Evolutionary conservation across 2,888 invertebrate genomes (phyloP).

Genomic region (Temnothorax unifasciatus): DNA sequence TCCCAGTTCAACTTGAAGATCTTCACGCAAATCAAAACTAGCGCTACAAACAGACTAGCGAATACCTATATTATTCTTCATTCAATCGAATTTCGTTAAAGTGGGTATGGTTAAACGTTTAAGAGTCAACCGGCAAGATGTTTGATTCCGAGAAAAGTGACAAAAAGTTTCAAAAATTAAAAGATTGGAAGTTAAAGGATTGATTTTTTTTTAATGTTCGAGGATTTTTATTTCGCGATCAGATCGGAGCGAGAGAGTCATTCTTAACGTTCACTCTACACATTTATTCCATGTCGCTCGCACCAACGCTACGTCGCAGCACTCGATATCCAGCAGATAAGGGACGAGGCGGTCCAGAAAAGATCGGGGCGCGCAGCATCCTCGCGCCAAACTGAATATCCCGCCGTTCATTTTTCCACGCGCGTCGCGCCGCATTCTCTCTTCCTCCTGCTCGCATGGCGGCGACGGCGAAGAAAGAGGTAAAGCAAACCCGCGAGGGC

Average conservation of each 20-base stretch:
- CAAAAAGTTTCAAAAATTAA: neutral
- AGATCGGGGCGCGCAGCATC: slow-evolving; percentile 64
- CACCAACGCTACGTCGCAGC: neutral
- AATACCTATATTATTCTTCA: neutral
- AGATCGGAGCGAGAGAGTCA: neutral
- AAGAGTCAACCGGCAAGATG: neutral
- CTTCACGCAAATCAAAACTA: slow-evolving; percentile 31
- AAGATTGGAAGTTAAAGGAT: neutral
- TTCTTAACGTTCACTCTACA: neutral
- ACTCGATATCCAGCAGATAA: slow-evolving; percentile 21
- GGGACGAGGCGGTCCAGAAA: neutral
- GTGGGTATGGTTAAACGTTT: neutral
- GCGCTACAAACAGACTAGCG: neutral
- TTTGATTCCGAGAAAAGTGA: neutral
- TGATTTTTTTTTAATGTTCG: neutral
- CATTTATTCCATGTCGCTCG: neutral
- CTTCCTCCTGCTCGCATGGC: neutral
- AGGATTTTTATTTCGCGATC: neutral
- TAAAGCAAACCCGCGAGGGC: slow-evolving; percentile 33
- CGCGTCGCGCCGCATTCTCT: slow-evolving; percentile 19
- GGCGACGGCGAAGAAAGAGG: slow-evolving; percentile 44
- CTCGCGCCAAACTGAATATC: slow-evolving; percentile 46
- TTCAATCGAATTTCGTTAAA: neutral
- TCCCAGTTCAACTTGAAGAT: slow-evolving; percentile 66
- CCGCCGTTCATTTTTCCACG: slow-evolving; percentile 52